Conservation (phyloP, 30 jellyfish, hydroid and myxozoan genomes). For the Hydractinia symbiolongicarpus region DNA sequence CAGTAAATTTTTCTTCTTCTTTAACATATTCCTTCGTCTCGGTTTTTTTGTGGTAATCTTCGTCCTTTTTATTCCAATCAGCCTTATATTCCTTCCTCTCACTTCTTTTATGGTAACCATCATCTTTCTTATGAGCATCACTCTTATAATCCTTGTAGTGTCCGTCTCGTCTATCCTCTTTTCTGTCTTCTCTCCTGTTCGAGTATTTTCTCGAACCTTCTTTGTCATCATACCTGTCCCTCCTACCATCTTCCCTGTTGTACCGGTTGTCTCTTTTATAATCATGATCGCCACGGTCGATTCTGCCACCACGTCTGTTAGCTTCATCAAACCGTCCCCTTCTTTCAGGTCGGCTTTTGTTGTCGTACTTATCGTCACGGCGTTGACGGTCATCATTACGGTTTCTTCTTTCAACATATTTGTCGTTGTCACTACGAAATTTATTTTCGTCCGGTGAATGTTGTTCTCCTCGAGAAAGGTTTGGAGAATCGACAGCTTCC, state of each 20-base stretch:
- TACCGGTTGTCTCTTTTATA: not conserved
- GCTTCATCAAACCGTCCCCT: constrained; percentile 3
- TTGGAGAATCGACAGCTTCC: not conserved
- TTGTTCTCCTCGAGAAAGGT: constrained; percentile 1
- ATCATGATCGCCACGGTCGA: constrained; percentile 4
- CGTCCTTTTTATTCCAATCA: constrained; percentile 24
- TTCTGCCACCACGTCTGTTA: not conserved
- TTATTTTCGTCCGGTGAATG: constrained; percentile 31
- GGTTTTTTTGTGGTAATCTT: constrained; percentile 7
- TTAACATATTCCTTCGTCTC: constrained; percentile 2
- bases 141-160: constrained; percentile 25
- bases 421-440: constrained; percentile 19
- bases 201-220: constrained; percentile 4
- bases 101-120: constrained; percentile 22
- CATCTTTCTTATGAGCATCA: not conserved
- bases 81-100: constrained; percentile 44
- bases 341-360: constrained; percentile 16
- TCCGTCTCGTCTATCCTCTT: constrained; percentile 33
- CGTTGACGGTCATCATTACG: not conserved
- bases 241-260: constrained; percentile 9
- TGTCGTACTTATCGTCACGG: constrained; percentile 3
- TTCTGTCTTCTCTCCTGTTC: constrained; percentile 15
- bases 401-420: not conserved
- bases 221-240: not conserved
- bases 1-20: not conserved